Evolutionary conservation across 2,888 invertebrate species (phyloP).

Genomic region (Gastrophysa polygoni): DNA sequence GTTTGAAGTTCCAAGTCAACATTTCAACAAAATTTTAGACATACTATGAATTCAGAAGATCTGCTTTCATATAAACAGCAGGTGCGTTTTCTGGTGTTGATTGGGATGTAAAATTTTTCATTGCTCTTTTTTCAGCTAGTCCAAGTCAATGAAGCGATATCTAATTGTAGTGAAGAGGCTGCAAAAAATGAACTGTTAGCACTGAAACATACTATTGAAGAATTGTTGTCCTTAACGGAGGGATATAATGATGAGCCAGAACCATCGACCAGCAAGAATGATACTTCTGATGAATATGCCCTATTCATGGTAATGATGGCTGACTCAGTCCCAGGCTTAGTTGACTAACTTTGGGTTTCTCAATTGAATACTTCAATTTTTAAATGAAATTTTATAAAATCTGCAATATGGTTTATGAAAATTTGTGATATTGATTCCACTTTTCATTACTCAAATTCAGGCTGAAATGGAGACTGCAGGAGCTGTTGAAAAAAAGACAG

Average conservation of each 20-base stretch:
- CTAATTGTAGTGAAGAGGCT: conserved; percentile 26
- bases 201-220: conserved; percentile 41
- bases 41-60: conserved; percentile 26
- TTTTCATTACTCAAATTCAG: conserved; percentile 28
- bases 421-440: not conserved
- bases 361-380: too few relatives aligned
- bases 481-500: conserved; percentile 33
- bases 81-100: conserved; percentile 22
- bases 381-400: too few relatives aligned
- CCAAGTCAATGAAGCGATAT: conserved; percentile 37
- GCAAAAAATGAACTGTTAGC: conserved; percentile 39
- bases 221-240: conserved; percentile 40
- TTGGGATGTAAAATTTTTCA: conserved; percentile 10
- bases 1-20: too few relatives aligned
- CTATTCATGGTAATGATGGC: conserved; percentile 69
- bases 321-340: too few relatives aligned
- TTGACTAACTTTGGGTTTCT: too few relatives aligned
- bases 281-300: conserved; percentile 66
- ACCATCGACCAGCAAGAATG: conserved; percentile 36
- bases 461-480: conserved; percentile 51
- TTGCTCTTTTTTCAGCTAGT: conserved; percentile 34
- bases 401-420: too few relatives aligned
- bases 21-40: too few relatives aligned
- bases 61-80: conserved; percentile 35
- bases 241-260: conserved; percentile 22